phyloP scores from a whole-genome alignment of 2,888 invertebrate genomes.

The Limnephilus rhombicus region DNA sequence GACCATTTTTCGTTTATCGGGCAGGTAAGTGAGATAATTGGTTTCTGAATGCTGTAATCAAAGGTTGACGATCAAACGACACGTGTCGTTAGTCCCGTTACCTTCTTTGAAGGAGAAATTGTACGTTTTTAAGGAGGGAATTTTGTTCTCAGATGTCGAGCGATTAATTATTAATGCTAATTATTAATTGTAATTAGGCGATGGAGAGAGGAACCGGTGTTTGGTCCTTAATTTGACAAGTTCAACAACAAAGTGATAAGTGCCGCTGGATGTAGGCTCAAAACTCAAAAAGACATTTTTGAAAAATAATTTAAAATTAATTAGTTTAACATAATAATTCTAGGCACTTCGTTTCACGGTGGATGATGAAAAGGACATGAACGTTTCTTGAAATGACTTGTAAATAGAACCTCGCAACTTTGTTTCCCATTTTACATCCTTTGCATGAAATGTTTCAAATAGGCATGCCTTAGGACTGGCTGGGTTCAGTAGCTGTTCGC shows the following conservation, averaged over 20 bases:
- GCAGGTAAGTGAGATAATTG: not conserved
- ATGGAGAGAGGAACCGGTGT: not conserved
- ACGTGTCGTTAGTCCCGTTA: not conserved
- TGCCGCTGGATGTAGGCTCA: not conserved
- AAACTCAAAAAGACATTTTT: not conserved
- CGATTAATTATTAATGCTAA: not conserved
- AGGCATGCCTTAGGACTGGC: too few relatives aligned
- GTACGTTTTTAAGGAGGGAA: not conserved
- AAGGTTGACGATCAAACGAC: not conserved
- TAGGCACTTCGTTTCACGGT: too few relatives aligned
- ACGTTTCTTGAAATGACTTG: too few relatives aligned
- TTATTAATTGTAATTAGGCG: not conserved
- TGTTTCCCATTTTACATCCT: too few relatives aligned
- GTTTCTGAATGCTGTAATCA: not conserved
- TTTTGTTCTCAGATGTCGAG: not conserved
- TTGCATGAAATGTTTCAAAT: too few relatives aligned
- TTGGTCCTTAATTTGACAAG: not conserved
- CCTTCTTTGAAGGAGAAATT: not conserved
- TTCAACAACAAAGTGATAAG: not conserved
- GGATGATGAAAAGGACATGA: too few relatives aligned
- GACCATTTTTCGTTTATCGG: too few relatives aligned
- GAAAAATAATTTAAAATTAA: too few relatives aligned
- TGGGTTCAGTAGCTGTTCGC: too few relatives aligned
- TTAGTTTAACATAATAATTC: too few relatives aligned
- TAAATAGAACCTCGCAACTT: too few relatives aligned